Conservation (phyloP, 2,113 vertebrate species). For the Podiceps cristatus region DNA sequence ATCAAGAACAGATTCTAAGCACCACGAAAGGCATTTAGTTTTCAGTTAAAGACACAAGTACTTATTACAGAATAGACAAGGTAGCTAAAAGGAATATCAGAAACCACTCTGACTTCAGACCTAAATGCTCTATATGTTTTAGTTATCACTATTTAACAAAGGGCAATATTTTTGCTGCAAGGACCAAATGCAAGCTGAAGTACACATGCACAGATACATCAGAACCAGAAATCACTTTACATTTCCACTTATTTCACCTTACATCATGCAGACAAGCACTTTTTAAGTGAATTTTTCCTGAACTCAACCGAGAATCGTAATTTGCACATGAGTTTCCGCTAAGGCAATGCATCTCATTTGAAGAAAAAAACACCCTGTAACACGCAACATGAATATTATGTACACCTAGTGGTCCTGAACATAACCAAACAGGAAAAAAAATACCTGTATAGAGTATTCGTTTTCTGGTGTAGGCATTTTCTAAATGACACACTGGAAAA, state of each 20-base stretch:
- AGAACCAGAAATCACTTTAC: background rate
- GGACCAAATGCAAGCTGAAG: background rate
- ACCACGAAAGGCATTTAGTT: background rate
- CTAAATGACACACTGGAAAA: slow-evolving; percentile 38
- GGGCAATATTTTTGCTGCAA: background rate
- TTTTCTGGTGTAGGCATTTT: slow-evolving; percentile 4
- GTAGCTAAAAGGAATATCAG: too few species aligned
- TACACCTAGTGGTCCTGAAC: background rate
- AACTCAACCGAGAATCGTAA: background rate
- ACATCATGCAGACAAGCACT: background rate
- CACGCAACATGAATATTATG: background rate
- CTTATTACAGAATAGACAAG: too few species aligned
- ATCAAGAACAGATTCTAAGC: background rate
- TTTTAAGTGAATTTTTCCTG: background rate
- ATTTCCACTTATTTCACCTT: background rate
- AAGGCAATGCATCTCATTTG: background rate
- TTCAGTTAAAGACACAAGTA: background rate
- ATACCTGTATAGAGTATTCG: background rate
- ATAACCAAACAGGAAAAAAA: background rate
- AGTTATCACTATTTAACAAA: background rate
- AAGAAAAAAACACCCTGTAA: background rate
- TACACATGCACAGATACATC: rapidly evolving
- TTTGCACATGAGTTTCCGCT: background rate
- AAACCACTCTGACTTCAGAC: background rate
- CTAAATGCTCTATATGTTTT: background rate